Percentiles rank a stretch among this genome's conserved stretches.
Conservation (phyloP, 2,888 invertebrate genomes). For the Linnaemya tessellans region DNA sequence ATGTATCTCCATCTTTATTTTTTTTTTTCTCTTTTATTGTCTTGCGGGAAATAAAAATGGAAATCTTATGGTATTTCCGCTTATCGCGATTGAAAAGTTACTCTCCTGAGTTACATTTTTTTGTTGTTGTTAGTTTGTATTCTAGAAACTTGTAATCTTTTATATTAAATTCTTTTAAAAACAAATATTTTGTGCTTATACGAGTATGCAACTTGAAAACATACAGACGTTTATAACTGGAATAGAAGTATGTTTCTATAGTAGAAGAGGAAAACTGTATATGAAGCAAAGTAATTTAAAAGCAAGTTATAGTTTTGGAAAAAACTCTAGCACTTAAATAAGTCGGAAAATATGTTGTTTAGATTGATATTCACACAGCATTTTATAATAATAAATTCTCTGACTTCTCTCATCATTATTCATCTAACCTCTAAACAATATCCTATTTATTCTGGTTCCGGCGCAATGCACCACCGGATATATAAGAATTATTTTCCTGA, state of each 20-base stretch:
- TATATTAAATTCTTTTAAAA: neutral
- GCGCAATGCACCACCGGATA: no score
- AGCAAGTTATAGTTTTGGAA: no score
- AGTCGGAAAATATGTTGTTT: no score
- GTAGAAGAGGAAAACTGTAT: neutral
- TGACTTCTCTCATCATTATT: no score
- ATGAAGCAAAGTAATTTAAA: no score
- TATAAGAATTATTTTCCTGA: no score
- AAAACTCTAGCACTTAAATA: no score
- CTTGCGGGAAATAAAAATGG: constrained; percentile 77
- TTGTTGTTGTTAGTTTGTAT: neutral
- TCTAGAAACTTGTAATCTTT: constrained; percentile 39
- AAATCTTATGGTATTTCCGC: constrained; percentile 79
- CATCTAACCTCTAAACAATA: no score
- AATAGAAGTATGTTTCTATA: neutral
- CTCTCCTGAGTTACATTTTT: constrained; percentile 72
- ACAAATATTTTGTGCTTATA: neutral
- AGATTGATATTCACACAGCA: no score
- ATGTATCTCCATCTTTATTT: constrained; percentile 24
- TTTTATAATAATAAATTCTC: no score
- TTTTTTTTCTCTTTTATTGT: constrained; percentile 32
- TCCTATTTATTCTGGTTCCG: no score
- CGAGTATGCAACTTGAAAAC: neutral
- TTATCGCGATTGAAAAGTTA: constrained; percentile 81
- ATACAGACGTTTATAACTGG: neutral